Percentiles rank a stretch among this genome's conserved stretches.
These are phyloP conservation scores for Drosophila paulistorum DNA, from an alignment of 1,140 invertebrate genomes.

Conservation along the genomic window DNA sequence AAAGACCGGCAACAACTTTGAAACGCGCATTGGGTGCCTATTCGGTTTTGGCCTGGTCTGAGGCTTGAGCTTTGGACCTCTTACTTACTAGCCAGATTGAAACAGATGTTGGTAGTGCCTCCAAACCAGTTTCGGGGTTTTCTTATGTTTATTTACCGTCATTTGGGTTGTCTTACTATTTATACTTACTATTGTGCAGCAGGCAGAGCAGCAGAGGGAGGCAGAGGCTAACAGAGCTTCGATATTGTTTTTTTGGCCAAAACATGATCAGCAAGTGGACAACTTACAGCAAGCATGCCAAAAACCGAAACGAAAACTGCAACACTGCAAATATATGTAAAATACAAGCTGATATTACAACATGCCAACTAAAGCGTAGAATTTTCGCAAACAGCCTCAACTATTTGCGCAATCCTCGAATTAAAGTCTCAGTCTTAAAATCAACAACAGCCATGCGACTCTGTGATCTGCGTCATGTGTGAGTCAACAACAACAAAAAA, in stretches of 20 bases:
- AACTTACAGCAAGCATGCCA: conserved; percentile 60
- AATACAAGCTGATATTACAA: conserved; percentile 53
- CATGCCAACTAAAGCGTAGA: conserved; percentile 44
- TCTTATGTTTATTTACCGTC: background rate
- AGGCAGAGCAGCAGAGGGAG: conserved; percentile 56
- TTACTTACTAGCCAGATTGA: conserved; percentile 5
- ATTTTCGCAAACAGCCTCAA: conserved; percentile 25
- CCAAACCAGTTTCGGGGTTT: conserved; percentile 11
- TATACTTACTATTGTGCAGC: conserved; percentile 63
- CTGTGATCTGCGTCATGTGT: conserved; percentile 49
- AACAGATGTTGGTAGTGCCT: conserved; percentile 4
- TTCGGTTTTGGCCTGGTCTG: conserved; percentile 20
- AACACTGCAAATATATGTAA: conserved; percentile 42
- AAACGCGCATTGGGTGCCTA: conserved; percentile 32
- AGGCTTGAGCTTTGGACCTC: conserved; percentile 29
- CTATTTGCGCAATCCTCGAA: conserved; percentile 47
- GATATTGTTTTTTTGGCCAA: conserved; percentile 66
- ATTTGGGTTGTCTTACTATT: conserved; percentile 12
- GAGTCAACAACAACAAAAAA: background rate
- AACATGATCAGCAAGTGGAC: conserved; percentile 55
- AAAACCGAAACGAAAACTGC: conserved; percentile 11
- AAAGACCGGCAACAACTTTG: conserved; percentile 73
- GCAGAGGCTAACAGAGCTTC: conserved; percentile 52
- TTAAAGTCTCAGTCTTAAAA: conserved; percentile 28
- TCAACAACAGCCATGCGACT: conserved; percentile 21